Evolutionary conservation across 2,797 vertebrate species (phyloP).

Genomic region (Coendou prehensilis): DNA sequence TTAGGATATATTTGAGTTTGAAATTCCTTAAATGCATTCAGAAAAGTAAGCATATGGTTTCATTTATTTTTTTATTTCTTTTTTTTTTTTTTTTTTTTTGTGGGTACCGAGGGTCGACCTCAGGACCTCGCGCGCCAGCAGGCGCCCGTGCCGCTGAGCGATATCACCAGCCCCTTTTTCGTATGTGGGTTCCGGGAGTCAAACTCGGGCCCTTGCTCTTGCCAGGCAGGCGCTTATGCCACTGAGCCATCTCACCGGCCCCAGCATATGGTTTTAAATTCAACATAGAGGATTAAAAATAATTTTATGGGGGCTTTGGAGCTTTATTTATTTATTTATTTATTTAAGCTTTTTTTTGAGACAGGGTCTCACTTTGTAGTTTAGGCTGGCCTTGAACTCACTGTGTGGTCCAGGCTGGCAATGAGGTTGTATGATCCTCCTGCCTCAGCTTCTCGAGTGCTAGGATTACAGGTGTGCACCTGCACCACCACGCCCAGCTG

Average conservation of each 20-base stretch:
- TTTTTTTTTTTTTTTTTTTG: too few relatives aligned
- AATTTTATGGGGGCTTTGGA: slow-evolving; percentile 16
- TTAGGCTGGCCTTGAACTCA: background rate
- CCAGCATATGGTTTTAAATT: background rate
- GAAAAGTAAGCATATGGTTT: background rate
- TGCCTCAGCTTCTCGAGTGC: background rate
- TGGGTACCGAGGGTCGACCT: too few relatives aligned
- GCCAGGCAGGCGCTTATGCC: too few relatives aligned
- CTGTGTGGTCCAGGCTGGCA: background rate
- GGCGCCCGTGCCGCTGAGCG: too few relatives aligned
- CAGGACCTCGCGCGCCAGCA: too few relatives aligned
- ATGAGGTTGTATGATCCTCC: background rate
- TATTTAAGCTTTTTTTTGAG: background rate
- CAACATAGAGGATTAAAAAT: background rate
- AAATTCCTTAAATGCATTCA: slow-evolving; percentile 3
- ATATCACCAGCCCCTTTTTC: too few relatives aligned
- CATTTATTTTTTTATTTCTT: too few relatives aligned
- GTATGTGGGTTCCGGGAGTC: too few relatives aligned
- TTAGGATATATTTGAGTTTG: background rate
- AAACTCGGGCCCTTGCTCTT: too few relatives aligned
- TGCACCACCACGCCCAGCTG: background rate
- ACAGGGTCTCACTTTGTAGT: background rate
- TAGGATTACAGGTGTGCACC: background rate
- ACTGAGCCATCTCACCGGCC: too few relatives aligned
- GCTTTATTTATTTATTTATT: background rate